Evolutionary conservation across 2,113 vertebrate species (phyloP), one percentile per base, ranked within the genome.

Genomic region (Macroglossus sobrinus): DNA sequence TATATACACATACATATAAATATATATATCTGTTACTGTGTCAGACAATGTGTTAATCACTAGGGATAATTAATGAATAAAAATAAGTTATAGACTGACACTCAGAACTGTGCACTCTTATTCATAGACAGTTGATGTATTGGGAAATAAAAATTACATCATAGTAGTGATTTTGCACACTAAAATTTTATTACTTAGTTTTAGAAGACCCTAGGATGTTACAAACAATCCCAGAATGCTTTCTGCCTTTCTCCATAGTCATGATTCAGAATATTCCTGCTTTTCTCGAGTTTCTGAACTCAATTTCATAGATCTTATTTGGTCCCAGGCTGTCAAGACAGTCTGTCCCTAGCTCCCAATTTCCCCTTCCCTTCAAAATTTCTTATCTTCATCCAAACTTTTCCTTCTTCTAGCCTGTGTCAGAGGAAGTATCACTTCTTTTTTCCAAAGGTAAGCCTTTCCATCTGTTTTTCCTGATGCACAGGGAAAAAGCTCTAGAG

Each of bases 141-240:
- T 95, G 24, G n/a, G 86, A 94, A 95, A 79, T 92, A 63, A 78
- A 88, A 76, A 86, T 75, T 63, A 43, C 18, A 55, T 87, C 47
- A 89, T 69, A 64, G 30, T 78, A 66, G 68, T 66, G 30, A 72
- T 53, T 92, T 35, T 84, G 10, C 16, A 33, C 16, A 71, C 2
- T 47, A 76, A 16, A 9, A 45, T 86, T 96, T 89, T 76, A 30
- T 59, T 61, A 88, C 15, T 71, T 93, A 75, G 38, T 81, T 28
- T 92, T 64, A 57, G 57, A 22, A 72, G 63, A 10, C 28, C 18
- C 33, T 53, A 50, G 50, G 50, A 59, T 92, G 14, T 57, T 92
- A 22, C 6, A 92, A 79, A 87, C 38, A 94, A 40, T 63, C 40
- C 13, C 43, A 88, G 18, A 18, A 88, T 69, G 13, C 63, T 82